phyloP scores from a whole-genome alignment of 1,140 invertebrate genomes.

The Platorchestia sp. region DNA sequence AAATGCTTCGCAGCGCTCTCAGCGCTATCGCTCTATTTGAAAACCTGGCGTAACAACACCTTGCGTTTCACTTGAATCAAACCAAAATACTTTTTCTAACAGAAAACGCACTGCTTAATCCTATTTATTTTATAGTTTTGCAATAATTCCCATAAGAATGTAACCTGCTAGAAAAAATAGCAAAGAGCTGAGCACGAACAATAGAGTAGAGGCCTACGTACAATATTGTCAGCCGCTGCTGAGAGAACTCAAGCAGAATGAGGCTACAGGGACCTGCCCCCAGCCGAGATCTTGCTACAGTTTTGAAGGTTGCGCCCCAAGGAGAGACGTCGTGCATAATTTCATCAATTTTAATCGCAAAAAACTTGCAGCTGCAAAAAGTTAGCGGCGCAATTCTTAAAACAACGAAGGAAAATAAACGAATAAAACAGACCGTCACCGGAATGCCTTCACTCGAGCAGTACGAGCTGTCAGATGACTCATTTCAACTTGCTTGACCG shows the following conservation, averaged over 20 bases:
- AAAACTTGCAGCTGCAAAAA: conserved; percentile 17
- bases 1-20: not conserved
- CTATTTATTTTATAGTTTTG: not conserved
- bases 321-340: not conserved
- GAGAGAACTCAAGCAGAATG: not conserved
- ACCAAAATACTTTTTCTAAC: not conserved
- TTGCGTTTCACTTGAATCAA: not conserved
- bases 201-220: not conserved
- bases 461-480: not conserved
- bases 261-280: not conserved
- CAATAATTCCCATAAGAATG: not conserved
- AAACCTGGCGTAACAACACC: not conserved
- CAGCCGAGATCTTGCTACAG: not conserved
- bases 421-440: not conserved
- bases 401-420: not conserved
- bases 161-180: not conserved
- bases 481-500: not conserved
- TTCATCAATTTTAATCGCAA: not conserved
- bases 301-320: not conserved
- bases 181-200: not conserved
- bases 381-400: not conserved
- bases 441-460: not conserved
- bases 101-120: not conserved
- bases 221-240: not conserved
- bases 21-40: not conserved